Base-by-base conservation (phyloP, 1,140 invertebrate species). In the Hydropsyche tenuis region DNA sequence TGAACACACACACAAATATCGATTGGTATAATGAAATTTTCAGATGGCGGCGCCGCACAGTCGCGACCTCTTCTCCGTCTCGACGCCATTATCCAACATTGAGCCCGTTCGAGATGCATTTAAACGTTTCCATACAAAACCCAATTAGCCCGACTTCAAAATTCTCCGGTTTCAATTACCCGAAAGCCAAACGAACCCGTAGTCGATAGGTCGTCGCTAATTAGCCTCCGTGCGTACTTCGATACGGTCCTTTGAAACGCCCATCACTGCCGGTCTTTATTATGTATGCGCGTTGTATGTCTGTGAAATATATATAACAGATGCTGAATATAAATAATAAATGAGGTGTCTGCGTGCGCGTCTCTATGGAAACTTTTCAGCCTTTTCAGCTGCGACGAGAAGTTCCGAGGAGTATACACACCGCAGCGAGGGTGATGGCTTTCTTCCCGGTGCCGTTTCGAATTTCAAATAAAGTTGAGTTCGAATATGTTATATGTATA, bases 21-120 rank as follows among this genome's bases (percentile, higher is more conserved):
- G 56, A 23, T 60, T 9, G 23, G 9, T 25, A 22, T 60, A 60
- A 60, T 60, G 56, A 60, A 60, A 60, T 60, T 60, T 60, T 60
- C 56, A 60, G 56, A 60, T 23, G 14, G 7, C 20, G 56, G 56
- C 56, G 56, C 56, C 56, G 22, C 23, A 14, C 3, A 25, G 56
- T 60, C 56, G 56, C 56, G 56, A 60, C 56, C 20, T 9, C 12
- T 25, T 60, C 18, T 60, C n/a, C 56, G 56, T 23, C 2, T 12
- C 20, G 20, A 60, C 20, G 56, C 56, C 20, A 60, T 60, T 23
- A 60, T 14, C 12, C 56, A n/a, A n/a, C n/a, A n/a, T n/a, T n/a
- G 56, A 25, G 9, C 30, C 30, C 20, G 14, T 16, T 53, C 16
- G n/a, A 16, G 48, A 53, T 53, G 48, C 48, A 53, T 53, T 53